These are phyloP conservation scores for Acanthiza pusilla DNA, from an alignment of 2,797 vertebrate genomes.

Conservation along the genomic window DNA sequence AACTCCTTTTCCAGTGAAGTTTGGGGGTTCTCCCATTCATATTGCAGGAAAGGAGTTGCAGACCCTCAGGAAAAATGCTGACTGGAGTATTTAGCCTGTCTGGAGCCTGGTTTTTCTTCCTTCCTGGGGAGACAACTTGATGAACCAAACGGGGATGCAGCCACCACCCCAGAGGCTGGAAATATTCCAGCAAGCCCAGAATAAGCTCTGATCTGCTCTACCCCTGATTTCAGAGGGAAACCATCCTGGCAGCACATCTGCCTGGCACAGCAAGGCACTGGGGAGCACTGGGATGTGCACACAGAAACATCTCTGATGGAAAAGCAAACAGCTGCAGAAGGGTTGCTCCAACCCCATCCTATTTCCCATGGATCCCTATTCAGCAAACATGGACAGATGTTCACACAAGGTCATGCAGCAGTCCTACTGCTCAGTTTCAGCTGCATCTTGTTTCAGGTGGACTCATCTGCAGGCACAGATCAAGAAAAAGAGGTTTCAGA, in stretches of 20 bases:
- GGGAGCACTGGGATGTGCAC: not conserved
- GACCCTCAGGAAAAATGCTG: not conserved
- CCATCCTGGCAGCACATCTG: not conserved
- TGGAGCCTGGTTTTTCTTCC: not conserved
- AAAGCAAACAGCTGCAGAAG: not conserved
- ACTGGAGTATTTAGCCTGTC: not conserved
- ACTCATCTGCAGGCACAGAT: not conserved
- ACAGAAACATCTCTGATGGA: not conserved
- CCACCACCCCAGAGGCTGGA: not conserved
- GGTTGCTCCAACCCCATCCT: not conserved
- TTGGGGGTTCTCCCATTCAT: not conserved
- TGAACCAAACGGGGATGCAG: not conserved
- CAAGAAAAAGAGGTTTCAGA: not conserved
- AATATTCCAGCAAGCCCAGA: not conserved
- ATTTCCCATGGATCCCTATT: not conserved
- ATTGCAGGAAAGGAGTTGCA: not conserved
- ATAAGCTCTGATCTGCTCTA: not conserved
- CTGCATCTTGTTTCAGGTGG: not conserved
- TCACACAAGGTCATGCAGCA: not conserved
- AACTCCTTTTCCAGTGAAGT: not conserved
- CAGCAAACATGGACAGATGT: not conserved
- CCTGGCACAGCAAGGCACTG: not conserved
- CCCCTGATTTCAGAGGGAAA: not conserved
- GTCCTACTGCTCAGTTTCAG: not conserved
- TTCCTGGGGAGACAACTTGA: accelerated